phyloP scores from a whole-genome alignment of 92 coral and sea anemone genomes.

The Nematostella vectensis region DNA sequence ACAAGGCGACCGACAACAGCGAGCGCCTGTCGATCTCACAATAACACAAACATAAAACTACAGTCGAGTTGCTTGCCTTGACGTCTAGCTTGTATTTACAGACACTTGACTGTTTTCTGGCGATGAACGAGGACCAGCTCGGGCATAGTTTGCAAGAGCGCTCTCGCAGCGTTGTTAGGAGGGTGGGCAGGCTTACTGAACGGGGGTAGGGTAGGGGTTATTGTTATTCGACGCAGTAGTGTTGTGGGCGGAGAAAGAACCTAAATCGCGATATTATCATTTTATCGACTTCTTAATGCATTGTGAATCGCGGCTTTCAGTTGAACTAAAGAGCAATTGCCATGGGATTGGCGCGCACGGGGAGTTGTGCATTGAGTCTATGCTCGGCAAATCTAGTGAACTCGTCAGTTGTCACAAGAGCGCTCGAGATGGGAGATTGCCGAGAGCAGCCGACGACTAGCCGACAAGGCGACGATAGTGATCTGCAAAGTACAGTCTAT shows the following conservation, averaged over 20 bases:
- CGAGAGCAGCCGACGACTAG: too few relatives aligned
- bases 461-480: too few relatives aligned
- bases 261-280: not conserved
- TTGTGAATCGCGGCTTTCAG: not conserved
- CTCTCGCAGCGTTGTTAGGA: conserved; percentile 30
- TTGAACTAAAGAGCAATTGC: not conserved
- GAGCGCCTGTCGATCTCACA: too few relatives aligned
- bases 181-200: not conserved
- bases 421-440: too few relatives aligned
- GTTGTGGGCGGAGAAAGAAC: not conserved
- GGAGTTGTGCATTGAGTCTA: too few relatives aligned
- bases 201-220: not conserved
- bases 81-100: conserved; percentile 26
- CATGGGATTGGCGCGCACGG: not conserved
- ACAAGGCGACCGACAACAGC: too few relatives aligned
- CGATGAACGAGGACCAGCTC: conserved; percentile 4
- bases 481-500: too few relatives aligned
- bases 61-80: conserved; percentile 28
- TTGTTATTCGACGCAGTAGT: not conserved
- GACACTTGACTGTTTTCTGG: conserved; percentile 31
- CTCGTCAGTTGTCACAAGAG: too few relatives aligned
- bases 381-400: too few relatives aligned
- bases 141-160: conserved; percentile 16
- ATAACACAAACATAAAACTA: conserved; percentile 6
- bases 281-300: not conserved